These are phyloP conservation scores for Calidris pugnax DNA, from an alignment of 2,113 vertebrate species.

Conservation along the genomic window DNA sequence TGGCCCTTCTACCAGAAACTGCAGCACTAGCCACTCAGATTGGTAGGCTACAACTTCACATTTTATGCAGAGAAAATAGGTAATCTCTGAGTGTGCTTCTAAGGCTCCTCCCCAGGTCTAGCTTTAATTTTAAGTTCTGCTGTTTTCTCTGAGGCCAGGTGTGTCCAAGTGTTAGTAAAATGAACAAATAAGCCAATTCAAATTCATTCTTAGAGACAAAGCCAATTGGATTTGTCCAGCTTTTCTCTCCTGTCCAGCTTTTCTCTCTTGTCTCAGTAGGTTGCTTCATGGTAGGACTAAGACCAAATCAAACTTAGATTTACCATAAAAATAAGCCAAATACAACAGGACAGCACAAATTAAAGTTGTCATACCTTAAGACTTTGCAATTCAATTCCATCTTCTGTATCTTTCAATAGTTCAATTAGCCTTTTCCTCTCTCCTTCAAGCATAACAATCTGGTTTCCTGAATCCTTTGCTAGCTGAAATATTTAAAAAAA, in stretches of 20 bases:
- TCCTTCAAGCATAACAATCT: constrained; percentile 77
- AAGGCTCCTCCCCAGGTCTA: not conserved
- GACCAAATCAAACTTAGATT: not conserved
- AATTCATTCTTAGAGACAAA: not conserved
- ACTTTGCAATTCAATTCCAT: constrained; percentile 50
- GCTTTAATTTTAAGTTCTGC: not conserved
- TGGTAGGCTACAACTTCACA: not conserved
- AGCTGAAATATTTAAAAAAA: constrained; percentile 76
- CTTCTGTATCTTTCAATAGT: constrained; percentile 81
- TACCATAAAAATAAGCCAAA: not conserved
- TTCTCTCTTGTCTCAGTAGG: not conserved
- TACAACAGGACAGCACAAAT: not conserved
- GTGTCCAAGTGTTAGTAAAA: not conserved
- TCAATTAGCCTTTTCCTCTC: constrained; percentile 84
- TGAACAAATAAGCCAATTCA: not conserved
- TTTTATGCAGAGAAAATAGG: not conserved
- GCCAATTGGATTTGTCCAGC: not conserved
- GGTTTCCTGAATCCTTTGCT: constrained; percentile 76
- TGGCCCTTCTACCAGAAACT: not conserved
- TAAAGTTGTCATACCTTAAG: constrained; percentile 69
- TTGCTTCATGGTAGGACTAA: not conserved
- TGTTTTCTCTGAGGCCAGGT: not conserved
- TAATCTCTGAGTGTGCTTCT: not conserved
- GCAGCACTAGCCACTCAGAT: not conserved
- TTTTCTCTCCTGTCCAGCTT: not conserved